Base-by-base conservation (phyloP, 1,140 invertebrate genomes). In the Calliopsis andreniformis region DNA sequence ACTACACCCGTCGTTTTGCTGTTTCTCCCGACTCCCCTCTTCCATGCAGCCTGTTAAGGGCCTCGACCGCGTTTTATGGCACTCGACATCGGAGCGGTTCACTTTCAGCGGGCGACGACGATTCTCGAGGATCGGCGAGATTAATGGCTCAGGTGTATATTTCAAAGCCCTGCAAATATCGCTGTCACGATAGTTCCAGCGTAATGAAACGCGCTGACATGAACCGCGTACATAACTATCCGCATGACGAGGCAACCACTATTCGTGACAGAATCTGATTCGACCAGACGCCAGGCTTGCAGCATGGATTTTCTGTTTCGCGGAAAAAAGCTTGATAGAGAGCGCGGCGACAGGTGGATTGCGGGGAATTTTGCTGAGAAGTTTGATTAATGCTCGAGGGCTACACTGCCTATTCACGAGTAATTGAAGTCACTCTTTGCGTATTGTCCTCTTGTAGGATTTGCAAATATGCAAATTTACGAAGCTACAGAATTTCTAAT, bases 91-190 rank as follows among this genome's bases (percentile, higher is more conserved):
- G 64, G 56, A 61, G 56, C 45, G 63, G 25, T 49, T 51, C 61
- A 35, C 64, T 82, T 75, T 73, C 69, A 56, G 59, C 20, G 23
- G 45, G 35, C 63, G 61, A 69, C 66, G 35, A 68, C 66, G 70
- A 82, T 78, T 78, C 67, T 73, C 78, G 67, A 72, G 81, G 71
- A 84, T 82, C 68, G 58, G 35, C 32, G 83, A 86, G 87, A 88
- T 85, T 87, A 86, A 89, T 88, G 79, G 78, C 67, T 43, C 62
- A 73, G 67, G 61, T 79, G 63, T 62, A 84, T 71, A 76, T 68
- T 75, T 73, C 81, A 84, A 85, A 86, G 69, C 66, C 71, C n/a
- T 61, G 84, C 68, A 88, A 89, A 90, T 88, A 90, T 88, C 85
- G 81, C 80, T 80, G 76, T 69, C 72, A 76, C 55, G 79, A 72